Percentiles rank a stretch among this genome's conserved stretches.
These are phyloP conservation scores for Ctenopoma multispine DNA, from an alignment of 2,797 vertebrate species.

Conservation along the genomic window DNA sequence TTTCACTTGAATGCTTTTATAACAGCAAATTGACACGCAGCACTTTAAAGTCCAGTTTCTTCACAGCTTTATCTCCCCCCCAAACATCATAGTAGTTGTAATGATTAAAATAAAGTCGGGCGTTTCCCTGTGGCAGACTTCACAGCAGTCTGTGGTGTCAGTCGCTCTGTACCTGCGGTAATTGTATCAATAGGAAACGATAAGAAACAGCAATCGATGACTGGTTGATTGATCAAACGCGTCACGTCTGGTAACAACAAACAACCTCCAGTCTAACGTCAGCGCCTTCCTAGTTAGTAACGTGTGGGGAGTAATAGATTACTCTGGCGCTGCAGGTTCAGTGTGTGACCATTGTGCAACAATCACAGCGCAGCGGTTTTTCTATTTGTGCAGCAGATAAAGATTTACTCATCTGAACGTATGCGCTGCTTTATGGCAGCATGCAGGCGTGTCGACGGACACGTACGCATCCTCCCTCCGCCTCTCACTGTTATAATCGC, in stretches of 20 bases:
- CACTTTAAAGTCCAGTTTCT: not conserved
- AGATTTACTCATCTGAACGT: constrained; percentile 18
- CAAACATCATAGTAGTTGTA: not conserved
- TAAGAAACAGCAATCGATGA: not conserved
- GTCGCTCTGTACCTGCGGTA: not conserved
- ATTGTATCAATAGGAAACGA: not conserved
- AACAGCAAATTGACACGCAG: too few relatives aligned
- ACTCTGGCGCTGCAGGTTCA: not conserved
- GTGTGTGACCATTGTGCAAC: constrained; percentile 1
- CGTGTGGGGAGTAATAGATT: too few relatives aligned
- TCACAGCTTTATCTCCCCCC: not conserved
- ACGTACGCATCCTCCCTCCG: constrained; percentile 43
- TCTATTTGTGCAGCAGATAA: constrained; percentile 39
- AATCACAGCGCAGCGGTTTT: not conserved
- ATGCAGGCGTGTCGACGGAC: constrained; percentile 19
- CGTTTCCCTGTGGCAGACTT: too few relatives aligned
- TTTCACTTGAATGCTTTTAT: not conserved
- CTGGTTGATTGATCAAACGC: too few relatives aligned
- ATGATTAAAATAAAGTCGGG: not conserved
- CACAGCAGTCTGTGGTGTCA: not conserved
- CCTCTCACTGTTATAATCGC: not conserved
- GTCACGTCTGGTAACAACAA: too few relatives aligned
- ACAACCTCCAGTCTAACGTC: too few relatives aligned
- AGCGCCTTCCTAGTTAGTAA: too few relatives aligned
- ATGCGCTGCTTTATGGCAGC: constrained; percentile 23